Conservation (phyloP, 2,797 vertebrate genomes). For the Chaenodraco wilsoni region DNA sequence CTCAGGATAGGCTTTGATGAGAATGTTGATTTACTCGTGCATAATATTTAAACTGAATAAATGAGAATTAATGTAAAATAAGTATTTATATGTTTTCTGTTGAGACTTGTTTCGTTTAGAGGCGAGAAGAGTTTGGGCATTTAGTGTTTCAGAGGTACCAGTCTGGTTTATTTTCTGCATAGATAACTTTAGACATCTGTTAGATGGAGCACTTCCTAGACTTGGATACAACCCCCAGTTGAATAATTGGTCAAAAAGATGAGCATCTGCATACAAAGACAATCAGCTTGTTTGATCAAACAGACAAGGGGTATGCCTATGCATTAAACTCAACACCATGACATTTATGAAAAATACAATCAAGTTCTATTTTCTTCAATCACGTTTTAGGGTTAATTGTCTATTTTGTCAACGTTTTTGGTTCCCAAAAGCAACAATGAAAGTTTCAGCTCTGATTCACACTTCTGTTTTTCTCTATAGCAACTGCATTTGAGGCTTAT, state of each 20-base stretch:
- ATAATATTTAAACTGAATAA: slow-evolving; percentile 37
- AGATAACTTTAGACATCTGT: slow-evolving; percentile 2
- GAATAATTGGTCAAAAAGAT: slow-evolving; percentile 5
- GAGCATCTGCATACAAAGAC: slow-evolving; percentile 10
- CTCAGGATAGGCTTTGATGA: slow-evolving; percentile 42
- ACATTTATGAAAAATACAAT: neutral
- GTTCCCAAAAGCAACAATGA: neutral
- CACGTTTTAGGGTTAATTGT: neutral
- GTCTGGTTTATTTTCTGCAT: slow-evolving; percentile 3
- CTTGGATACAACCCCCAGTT: slow-evolving; percentile 10
- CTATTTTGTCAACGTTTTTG: neutral
- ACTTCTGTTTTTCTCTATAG: neutral
- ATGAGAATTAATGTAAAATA: slow-evolving; percentile 38
- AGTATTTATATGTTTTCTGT: slow-evolving; percentile 18
- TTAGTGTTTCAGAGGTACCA: slow-evolving; percentile 19
- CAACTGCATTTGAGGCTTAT: neutral
- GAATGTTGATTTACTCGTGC: slow-evolving; percentile 42
- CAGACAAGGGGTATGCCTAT: neutral
- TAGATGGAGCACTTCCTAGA: neutral
- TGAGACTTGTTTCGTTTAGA: slow-evolving; percentile 19
- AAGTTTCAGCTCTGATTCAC: neutral
- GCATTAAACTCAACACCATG: neutral
- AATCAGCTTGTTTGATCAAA: slow-evolving; percentile 10
- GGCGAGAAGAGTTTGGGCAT: slow-evolving; percentile 12
- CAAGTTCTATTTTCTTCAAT: neutral